A percentile compares a stretch with the other conserved stretches of the same genome.
These are phyloP conservation scores for Artibeus jamaicensis DNA, from an alignment of 2,797 vertebrate genomes.

Conservation along the genomic window DNA sequence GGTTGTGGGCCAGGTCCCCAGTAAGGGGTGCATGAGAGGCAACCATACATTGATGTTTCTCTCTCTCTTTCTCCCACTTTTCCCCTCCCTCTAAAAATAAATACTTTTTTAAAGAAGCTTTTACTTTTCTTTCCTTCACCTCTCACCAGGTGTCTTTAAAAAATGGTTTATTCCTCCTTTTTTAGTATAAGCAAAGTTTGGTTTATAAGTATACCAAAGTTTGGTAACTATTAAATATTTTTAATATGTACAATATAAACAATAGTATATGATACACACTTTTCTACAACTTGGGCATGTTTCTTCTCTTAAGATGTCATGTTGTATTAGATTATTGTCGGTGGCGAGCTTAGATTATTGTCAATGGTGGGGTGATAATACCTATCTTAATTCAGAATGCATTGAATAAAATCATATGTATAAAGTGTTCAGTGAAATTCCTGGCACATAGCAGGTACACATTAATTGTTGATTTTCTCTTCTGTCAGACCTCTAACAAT, in stretches of 20 bases:
- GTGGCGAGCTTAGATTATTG: not conserved
- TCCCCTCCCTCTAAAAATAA: too few species aligned
- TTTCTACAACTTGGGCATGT: not conserved
- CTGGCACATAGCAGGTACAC: not conserved
- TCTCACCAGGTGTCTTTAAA: not conserved
- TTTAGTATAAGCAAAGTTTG: not conserved
- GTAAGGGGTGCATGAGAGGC: too few species aligned
- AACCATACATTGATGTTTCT: too few species aligned
- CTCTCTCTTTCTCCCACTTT: too few species aligned
- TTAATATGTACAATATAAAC: not conserved
- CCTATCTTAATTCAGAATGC: not conserved
- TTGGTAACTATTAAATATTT: not conserved
- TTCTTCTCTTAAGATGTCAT: not conserved
- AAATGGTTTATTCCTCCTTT: not conserved
- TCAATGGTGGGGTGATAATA: not conserved
- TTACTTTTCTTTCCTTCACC: not conserved
- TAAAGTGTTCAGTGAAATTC: not conserved
- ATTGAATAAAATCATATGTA: too few species aligned
- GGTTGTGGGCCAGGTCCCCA: too few species aligned
- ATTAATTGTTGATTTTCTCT: not conserved
- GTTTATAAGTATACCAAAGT: not conserved
- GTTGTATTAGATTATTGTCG: not conserved
- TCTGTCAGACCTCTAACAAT: not conserved
- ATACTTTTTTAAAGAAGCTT: not conserved
- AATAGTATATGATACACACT: not conserved